Evolutionary conservation across 1,140 invertebrate species (phyloP), one percentile per base, ranked within the genome.

Genomic region (Leptonema lineaticorne): DNA sequence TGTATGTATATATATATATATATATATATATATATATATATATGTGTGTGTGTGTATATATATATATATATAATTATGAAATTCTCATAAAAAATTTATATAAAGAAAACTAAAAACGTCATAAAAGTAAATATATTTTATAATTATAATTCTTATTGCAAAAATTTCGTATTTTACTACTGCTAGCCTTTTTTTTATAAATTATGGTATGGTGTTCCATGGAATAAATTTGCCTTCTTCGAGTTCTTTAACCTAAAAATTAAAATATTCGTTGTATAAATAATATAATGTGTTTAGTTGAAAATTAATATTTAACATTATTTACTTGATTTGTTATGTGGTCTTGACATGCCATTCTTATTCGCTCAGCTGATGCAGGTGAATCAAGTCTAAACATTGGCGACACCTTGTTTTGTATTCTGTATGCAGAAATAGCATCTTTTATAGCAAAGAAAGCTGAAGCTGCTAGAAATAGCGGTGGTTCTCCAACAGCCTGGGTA

Each of bases 381-480:
- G 93, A 87, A 76, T 96, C 87, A 14, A 98, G 78, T 57, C 81
- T 81, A 76, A 96, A 96, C 14, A 83, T 80, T 0, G 76, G 74
- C 11, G 76, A 74, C 3, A 87, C 78, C 2, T 88, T 89, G 57
- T 84, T 83, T 58, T 96, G 92, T 30, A 75, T 74, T 30, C 95
- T 81, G 1, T 93, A 92, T 9, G 90, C 86, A 74, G 83, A 85
- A 27, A 98, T 89, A 1, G 96, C 96, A 75, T 97, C 91, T 79
- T 90, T 91, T 46, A 97, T 92, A 4, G 95, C 96, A 79, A 94
- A 97, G 75, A 95, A 95, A 0, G 88, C 88, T 0, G 93, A 90
- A 20, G 89, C 86, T 0, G 94, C 92, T 60, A 97, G 82, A 75
- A 97, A 97, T 14, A 98, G 78, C 0, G 96, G 96, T 4, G 96